Evolutionary conservation across 2,113 vertebrate genomes (phyloP), one percentile per base, ranked within the genome.

Genomic region (Pelmatolapia mariae): DNA sequence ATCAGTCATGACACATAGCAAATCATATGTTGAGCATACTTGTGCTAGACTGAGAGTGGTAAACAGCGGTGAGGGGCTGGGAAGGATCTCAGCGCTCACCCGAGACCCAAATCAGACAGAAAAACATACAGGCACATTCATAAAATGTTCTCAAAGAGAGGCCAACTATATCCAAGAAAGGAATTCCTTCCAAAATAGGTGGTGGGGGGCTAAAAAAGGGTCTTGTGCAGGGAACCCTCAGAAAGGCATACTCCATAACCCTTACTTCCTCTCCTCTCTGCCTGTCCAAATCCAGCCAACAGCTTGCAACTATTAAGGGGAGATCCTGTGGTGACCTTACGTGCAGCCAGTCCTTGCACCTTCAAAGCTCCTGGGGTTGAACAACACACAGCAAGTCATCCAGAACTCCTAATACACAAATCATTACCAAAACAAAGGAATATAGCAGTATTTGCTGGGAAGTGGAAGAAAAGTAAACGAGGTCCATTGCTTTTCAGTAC

Each of bases 221-320:
- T 83, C 47, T 88, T 66, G 63, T 81, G 40, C 90, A 93, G 93
- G 87, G 91, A 86, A 93, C 88, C 89, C 91, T 92, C 91, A 81
- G 83, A 91, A 89, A 93, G 89, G 84, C 86, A 92, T 45, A 85
- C 89, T 91, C 88, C 81, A 86, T 87, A 83, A 52, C 83, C 89
- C 89, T 82, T 52, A 78, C 87, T 87, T 85, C 89, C 89, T 86
- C 83, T 90, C 86, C 78, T 89, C 89, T 80, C 91, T 89, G 90
- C 90, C 80, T 93, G 87, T 93, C 85, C 85, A 93, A 93, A 94
- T 91, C 93, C 85, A 87, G 93, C 95, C 93, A 95, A 95, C 96
- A 97, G 96, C 96, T 96, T 96, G 95, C 88, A 96, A 93, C 95
- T 92, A 96, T 97, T 97, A 97, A 94, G 90, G 91, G 93, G 95